These are phyloP conservation scores for Mesaphorura yosii DNA, from an alignment of 1,140 invertebrate genomes.

Conservation along the genomic window DNA sequence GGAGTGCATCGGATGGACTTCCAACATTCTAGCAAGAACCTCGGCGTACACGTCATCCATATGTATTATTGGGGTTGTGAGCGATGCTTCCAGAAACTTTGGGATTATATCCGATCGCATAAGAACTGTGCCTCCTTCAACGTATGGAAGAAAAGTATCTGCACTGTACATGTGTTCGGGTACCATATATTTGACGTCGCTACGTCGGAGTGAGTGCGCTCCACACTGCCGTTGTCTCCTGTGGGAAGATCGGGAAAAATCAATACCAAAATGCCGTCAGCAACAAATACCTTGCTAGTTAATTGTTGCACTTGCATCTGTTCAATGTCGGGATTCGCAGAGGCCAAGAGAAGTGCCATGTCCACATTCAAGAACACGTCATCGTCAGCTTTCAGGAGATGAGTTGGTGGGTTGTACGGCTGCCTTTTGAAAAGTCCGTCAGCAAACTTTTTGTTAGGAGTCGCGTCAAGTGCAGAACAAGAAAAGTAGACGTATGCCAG, in stretches of 20 bases:
- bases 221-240: constrained; percentile 4
- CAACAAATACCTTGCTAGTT: not conserved
- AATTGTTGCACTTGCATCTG: not conserved
- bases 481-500: not conserved
- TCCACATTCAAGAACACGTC: constrained; percentile 12
- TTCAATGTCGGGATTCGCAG: constrained; percentile 6
- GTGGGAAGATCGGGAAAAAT: not conserved
- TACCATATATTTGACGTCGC: constrained; percentile 5
- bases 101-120: constrained; percentile 6
- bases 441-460: too few relatives aligned
- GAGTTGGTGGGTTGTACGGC: not conserved
- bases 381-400: constrained; percentile 11
- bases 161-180: constrained; percentile 10
- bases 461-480: too few relatives aligned
- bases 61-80: constrained; percentile 12
- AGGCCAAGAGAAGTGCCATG: constrained; percentile 4
- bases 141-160: not conserved
- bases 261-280: not conserved
- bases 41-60: constrained; percentile 9
- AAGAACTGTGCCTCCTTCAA: constrained; percentile 7
- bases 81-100: not conserved
- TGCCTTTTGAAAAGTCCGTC: too few relatives aligned
- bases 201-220: not conserved
- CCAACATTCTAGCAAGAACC: not conserved
- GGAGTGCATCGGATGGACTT: not conserved